Evolutionary conservation across 1,140 invertebrate species (phyloP).

Genomic region (Macrosteles quadrilineatus): DNA sequence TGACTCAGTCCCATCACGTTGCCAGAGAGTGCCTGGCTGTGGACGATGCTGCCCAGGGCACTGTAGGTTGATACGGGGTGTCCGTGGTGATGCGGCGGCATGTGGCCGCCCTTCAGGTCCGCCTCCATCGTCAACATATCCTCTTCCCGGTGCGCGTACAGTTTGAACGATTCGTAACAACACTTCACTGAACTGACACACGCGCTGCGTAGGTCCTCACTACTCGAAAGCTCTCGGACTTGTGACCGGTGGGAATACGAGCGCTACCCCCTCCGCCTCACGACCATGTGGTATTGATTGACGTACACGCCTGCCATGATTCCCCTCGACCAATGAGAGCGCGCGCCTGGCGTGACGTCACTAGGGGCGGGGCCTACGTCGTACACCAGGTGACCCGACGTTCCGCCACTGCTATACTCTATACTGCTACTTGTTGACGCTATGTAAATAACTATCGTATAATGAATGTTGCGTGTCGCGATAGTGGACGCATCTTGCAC

Average conservation of each 20-base stretch:
- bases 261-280: constrained; percentile 22
- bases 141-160: constrained; percentile 69
- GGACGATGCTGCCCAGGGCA: constrained; percentile 59
- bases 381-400: constrained; percentile 18
- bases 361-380: constrained; percentile 18
- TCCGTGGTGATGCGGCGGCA: constrained; percentile 51
- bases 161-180: constrained; percentile 52
- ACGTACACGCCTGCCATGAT: constrained; percentile 42
- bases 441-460: constrained; percentile 34
- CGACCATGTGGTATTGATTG: constrained; percentile 40
- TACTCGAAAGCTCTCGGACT: constrained; percentile 24
- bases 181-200: constrained; percentile 24
- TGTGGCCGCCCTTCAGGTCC: constrained; percentile 81
- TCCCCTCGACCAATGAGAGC: constrained; percentile 37
- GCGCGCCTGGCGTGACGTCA: constrained; percentile 33
- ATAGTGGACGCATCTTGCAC: neutral
- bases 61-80: constrained; percentile 57
- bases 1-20: constrained; percentile 52
- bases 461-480: constrained; percentile 5
- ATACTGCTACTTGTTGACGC: constrained; percentile 39
- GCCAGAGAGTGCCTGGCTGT: constrained; percentile 43
- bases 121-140: constrained; percentile 87
- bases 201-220: neutral
- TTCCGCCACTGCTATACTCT: constrained; percentile 19
- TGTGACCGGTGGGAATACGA: constrained; percentile 5